phyloP scores from a whole-genome alignment of 2,888 invertebrate species.

The Sinodicranocentrus sp. region DNA sequence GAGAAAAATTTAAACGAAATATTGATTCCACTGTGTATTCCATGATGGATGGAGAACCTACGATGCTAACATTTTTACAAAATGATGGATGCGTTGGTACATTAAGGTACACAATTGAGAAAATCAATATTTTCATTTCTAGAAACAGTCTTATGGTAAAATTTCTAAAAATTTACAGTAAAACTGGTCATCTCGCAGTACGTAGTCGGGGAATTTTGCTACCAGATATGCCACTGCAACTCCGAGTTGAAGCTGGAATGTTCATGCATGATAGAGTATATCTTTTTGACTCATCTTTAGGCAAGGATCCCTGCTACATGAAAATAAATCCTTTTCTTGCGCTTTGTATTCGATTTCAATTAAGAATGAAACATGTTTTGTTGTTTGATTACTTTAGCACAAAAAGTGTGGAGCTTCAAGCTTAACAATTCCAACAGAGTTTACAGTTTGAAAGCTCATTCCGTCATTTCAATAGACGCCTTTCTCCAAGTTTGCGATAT shows the following conservation, averaged over 20 bases:
- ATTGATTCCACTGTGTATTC: slow-evolving; percentile 61
- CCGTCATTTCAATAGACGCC: slow-evolving; percentile 38
- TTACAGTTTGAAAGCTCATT: slow-evolving; percentile 41
- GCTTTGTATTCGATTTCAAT: no score
- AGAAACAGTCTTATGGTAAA: slow-evolving; percentile 9
- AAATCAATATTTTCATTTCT: neutral
- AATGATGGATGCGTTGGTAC: slow-evolving; percentile 66
- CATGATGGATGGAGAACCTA: slow-evolving; percentile 49
- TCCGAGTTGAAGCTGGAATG: slow-evolving; percentile 62
- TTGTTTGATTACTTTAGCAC: slow-evolving; percentile 52
- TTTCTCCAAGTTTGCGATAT: slow-evolving; percentile 68
- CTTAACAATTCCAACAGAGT: slow-evolving; percentile 28
- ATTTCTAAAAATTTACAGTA: no score
- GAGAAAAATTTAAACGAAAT: slow-evolving; percentile 64
- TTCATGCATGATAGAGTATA: slow-evolving; percentile 63
- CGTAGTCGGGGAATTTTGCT: slow-evolving; percentile 54
- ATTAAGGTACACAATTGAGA: slow-evolving; percentile 53
- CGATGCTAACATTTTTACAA: slow-evolving; percentile 62
- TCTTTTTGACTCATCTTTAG: slow-evolving; percentile 65
- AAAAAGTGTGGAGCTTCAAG: slow-evolving; percentile 66
- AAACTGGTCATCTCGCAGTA: slow-evolving; percentile 47
- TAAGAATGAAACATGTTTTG: no score
- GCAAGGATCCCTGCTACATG: neutral
- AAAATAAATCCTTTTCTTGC: no score
- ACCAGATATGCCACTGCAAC: slow-evolving; percentile 54